Evolutionary conservation across 1,140 invertebrate genomes (phyloP).

Genomic region (Lithobius niger): DNA sequence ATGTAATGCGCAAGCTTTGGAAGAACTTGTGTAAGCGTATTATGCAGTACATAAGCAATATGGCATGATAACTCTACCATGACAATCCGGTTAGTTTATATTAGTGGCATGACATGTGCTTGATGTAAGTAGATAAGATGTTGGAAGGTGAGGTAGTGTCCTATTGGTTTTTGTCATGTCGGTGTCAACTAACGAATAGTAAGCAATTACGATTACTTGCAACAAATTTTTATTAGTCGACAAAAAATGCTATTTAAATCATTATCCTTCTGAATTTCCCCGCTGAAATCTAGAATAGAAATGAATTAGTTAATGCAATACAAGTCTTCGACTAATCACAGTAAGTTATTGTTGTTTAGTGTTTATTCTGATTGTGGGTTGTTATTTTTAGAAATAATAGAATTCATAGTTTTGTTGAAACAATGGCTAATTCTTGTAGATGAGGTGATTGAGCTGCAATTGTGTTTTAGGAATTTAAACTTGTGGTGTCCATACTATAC

Average conservation of each 20-base stretch:
- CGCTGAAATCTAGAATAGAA: not conserved
- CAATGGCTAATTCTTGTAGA: not conserved
- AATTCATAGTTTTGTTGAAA: not conserved
- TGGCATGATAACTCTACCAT: not conserved
- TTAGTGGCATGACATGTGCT: not conserved
- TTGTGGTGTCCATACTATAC: not conserved
- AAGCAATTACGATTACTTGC: not conserved
- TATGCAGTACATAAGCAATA: not conserved
- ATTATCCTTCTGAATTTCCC: not conserved
- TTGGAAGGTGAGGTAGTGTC: not conserved
- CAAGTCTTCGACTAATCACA: not conserved
- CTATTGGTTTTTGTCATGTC: not conserved
- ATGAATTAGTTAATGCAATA: not conserved
- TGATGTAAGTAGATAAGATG: not conserved
- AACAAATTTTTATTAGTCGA: not conserved
- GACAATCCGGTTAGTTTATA: not conserved
- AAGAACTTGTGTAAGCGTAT: not conserved
- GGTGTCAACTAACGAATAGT: not conserved
- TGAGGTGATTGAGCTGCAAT: not conserved
- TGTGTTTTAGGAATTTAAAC: not conserved
- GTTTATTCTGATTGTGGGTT: not conserved
- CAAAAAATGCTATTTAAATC: not conserved
- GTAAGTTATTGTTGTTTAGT: not conserved
- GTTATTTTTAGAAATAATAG: not conserved
- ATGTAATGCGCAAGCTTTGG: not conserved